Conservation (phyloP, 2,888 invertebrate species). For the Drosophila nr. perissopoda region DNA sequence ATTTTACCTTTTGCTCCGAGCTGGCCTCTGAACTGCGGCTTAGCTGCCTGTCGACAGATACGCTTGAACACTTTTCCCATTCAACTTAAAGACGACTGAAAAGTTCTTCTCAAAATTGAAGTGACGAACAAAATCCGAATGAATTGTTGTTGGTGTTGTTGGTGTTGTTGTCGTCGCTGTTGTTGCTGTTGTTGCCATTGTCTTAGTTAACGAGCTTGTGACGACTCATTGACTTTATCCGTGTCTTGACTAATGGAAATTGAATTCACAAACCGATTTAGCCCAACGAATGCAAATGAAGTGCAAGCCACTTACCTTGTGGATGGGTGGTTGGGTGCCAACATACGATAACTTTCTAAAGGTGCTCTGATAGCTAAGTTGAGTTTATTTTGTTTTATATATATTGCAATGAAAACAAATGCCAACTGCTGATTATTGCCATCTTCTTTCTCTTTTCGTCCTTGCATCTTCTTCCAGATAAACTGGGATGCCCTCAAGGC, state of each 20-base stretch:
- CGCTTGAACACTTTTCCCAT: conserved; percentile 11
- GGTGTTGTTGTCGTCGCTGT: conserved; percentile 5
- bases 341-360: conserved; percentile 1
- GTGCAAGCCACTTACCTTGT: conserved; percentile 35
- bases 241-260: conserved; percentile 61
- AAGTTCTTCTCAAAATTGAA: conserved; percentile 20
- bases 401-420: conserved; percentile 9
- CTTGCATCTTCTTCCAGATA: background rate
- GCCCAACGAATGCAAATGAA: conserved; percentile 65
- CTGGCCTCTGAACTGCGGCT: conserved; percentile 37
- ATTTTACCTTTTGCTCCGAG: conserved; percentile 35
- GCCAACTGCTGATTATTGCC: conserved; percentile 17
- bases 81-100: too few relatives aligned
- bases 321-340: background rate
- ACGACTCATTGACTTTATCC: conserved; percentile 57
- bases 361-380: conserved; percentile 5
- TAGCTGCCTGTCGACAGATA: conserved; percentile 24
- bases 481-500: conserved; percentile 6
- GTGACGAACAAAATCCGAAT: conserved; percentile 20
- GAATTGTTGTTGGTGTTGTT: conserved; percentile 1
- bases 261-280: conserved; percentile 48
- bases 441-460: background rate
- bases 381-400: conserved; percentile 9
- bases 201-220: conserved; percentile 65
- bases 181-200: conserved; percentile 3